phyloP scores from a whole-genome alignment of 2,888 invertebrate species.

The Barypeithes pellucidus region DNA sequence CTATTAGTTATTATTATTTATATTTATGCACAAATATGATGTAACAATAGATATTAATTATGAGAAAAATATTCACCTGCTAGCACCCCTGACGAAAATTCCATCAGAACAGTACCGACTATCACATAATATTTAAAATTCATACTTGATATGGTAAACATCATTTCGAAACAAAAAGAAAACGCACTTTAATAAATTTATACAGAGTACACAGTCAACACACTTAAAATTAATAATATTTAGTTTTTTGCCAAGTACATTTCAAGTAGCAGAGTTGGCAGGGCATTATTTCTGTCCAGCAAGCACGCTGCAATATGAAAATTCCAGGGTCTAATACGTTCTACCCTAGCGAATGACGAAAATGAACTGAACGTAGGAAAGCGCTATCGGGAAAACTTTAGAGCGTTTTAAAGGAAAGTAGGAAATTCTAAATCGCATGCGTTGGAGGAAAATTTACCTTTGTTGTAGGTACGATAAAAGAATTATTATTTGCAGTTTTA shows the following conservation, averaged over 20 bases:
- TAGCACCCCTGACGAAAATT: conserved; percentile 8
- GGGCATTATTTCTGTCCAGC: background rate
- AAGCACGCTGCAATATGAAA: conserved; percentile 40
- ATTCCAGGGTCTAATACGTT: conserved; percentile 28
- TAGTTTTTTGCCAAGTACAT: background rate
- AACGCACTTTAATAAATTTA: background rate
- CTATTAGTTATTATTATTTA: too few relatives aligned
- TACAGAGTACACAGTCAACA: background rate
- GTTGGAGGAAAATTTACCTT: conserved; percentile 26
- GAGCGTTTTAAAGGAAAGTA: conserved; percentile 24
- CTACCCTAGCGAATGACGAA: conserved; percentile 10
- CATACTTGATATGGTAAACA: conserved; percentile 26
- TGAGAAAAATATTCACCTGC: conserved; percentile 7
- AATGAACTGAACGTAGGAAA: conserved; percentile 38
- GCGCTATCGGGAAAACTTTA: conserved; percentile 35
- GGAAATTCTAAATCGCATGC: conserved; percentile 42
- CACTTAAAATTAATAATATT: background rate
- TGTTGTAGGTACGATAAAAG: too few relatives aligned
- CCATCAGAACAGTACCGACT: conserved; percentile 8
- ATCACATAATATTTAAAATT: conserved; percentile 33
- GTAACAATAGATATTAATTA: background rate
- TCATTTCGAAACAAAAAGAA: background rate
- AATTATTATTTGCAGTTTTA: too few relatives aligned
- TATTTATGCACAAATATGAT: too few relatives aligned
- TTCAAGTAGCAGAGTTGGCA: conserved; percentile 1